phyloP scores from a whole-genome alignment of 1,140 invertebrate species.

The Anastatus disparis region DNA sequence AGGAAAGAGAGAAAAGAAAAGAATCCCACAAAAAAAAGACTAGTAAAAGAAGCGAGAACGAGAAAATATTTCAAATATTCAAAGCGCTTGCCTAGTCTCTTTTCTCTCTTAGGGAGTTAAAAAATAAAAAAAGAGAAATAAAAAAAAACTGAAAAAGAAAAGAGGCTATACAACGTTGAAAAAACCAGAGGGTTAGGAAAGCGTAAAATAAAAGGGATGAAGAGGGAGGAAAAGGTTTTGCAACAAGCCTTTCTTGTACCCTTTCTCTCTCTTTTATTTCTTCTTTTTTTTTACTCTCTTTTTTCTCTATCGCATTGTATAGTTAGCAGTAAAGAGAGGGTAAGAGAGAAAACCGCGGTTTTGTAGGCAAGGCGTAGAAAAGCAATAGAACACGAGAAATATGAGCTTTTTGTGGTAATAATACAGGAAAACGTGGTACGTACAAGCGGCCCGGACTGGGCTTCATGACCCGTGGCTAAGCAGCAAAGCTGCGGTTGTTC shows the following conservation, averaged over 20 bases:
- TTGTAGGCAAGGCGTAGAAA: background rate
- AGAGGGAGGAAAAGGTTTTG: slow-evolving; percentile 19
- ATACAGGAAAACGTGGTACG: no score
- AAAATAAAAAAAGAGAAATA: slow-evolving; percentile 11
- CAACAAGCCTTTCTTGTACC: no score
- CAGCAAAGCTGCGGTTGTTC: no score
- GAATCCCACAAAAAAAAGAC: background rate
- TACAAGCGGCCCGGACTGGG: background rate
- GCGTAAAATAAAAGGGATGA: slow-evolving; percentile 31
- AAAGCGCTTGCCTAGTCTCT: slow-evolving; percentile 2
- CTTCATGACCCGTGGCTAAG: slow-evolving; percentile 21
- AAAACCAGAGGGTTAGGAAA: background rate
- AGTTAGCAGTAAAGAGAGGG: background rate
- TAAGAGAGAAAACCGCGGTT: slow-evolving; percentile 4
- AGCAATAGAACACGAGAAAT: slow-evolving; percentile 42
- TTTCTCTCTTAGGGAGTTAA: background rate
- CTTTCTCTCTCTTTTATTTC: no score
- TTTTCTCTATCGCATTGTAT: no score
- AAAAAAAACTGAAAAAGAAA: slow-evolving; percentile 1
- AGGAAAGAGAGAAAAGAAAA: background rate
- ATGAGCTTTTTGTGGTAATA: slow-evolving; percentile 48
- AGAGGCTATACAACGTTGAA: background rate
- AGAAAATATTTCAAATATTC: slow-evolving; percentile 25
- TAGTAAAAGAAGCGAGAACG: background rate
- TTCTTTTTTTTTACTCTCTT: no score